Evolutionary conservation across 2,888 invertebrate species (phyloP).

Genomic region (Chironomus tentans): DNA sequence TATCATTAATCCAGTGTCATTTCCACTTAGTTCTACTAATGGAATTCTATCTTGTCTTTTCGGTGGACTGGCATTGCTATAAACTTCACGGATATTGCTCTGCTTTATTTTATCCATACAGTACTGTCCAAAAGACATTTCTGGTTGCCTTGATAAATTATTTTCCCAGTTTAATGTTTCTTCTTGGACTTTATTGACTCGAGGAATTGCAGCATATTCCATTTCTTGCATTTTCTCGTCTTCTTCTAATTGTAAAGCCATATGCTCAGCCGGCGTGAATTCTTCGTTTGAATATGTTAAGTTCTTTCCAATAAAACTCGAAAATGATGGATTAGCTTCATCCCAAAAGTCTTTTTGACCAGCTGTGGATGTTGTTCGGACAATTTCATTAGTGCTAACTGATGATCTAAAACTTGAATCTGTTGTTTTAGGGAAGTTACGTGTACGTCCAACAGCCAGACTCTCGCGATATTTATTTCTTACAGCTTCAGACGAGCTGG

Average conservation of each 20-base stretch:
- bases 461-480: constrained; percentile 29
- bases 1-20: not conserved
- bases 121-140: constrained; percentile 17
- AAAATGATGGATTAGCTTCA: not conserved
- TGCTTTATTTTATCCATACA: not conserved
- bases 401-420: constrained; percentile 2
- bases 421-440: not conserved
- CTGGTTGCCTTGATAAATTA: not conserved
- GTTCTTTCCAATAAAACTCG: constrained; percentile 3
- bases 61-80: constrained; percentile 30
- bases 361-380: not conserved
- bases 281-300: not conserved
- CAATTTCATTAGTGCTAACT: no score
- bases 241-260: constrained; percentile 36
- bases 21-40: constrained; percentile 30
- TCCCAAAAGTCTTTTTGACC: constrained; percentile 10
- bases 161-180: not conserved
- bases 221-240: constrained; percentile 40
- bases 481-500: constrained; percentile 37
- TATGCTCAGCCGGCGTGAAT: constrained; percentile 29
- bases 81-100: not conserved
- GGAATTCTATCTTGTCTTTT: constrained; percentile 31
- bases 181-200: not conserved
- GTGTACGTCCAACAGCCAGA: not conserved
- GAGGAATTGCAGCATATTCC: constrained; percentile 38